phyloP scores from a whole-genome alignment of 1,140 invertebrate species.

The Hyles vespertilio region DNA sequence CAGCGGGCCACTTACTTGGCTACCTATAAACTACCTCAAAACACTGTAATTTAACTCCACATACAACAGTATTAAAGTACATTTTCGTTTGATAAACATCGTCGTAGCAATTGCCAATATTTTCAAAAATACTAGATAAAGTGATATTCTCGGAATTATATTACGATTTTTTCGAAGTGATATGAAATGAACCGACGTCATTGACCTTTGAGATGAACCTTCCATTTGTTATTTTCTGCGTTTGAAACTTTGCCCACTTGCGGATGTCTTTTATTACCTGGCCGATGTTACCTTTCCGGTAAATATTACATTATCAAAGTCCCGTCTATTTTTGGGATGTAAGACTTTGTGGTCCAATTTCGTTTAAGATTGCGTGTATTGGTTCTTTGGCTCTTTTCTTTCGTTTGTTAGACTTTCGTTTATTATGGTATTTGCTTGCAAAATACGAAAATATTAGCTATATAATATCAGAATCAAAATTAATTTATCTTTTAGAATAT shows the following conservation, averaged over 20 bases:
- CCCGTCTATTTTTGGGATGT: no score
- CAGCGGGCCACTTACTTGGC: constrained; percentile 9
- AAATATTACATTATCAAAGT: no score
- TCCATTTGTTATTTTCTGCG: constrained; percentile 14
- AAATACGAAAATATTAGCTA: no score
- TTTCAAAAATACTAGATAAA: constrained; percentile 15
- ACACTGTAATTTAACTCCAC: not conserved
- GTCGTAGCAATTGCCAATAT: constrained; percentile 5
- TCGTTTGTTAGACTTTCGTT: no score
- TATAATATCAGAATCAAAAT: no score
- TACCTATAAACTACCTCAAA: constrained; percentile 6
- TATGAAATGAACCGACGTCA: constrained; percentile 11
- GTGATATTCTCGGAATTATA: constrained; percentile 13
- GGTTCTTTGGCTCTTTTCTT: no score
- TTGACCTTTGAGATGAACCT: constrained; percentile 14
- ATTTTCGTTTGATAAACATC: not conserved
- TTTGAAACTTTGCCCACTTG: constrained; percentile 1
- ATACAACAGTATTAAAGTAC: not conserved
- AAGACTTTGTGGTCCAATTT: no score
- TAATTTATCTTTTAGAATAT: no score
- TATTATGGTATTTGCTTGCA: no score
- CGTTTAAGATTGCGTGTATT: no score
- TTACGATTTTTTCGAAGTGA: constrained; percentile 13
- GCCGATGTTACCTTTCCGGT: no score
- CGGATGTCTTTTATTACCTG: not conserved